phyloP scores from a whole-genome alignment of 2,888 invertebrate species.

The Aquatica leii region DNA sequence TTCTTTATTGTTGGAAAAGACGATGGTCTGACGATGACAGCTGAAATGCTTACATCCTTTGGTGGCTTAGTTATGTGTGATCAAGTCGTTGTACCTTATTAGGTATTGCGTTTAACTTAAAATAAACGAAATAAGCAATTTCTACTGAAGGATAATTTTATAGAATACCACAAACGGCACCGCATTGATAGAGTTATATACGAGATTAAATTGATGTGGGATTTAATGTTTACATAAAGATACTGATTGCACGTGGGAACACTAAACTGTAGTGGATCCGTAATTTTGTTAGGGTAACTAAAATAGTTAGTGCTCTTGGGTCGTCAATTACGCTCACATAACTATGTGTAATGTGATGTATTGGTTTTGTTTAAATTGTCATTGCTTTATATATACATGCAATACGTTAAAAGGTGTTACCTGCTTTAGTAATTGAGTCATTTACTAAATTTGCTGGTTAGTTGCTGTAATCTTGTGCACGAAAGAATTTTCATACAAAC shows the following conservation, averaged over 20 bases:
- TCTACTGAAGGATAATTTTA: not conserved
- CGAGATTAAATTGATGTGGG: constrained; percentile 11
- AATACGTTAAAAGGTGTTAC: too few species aligned
- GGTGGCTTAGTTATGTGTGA: too few species aligned
- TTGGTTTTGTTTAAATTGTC: constrained; percentile 4
- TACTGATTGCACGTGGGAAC: constrained; percentile 8
- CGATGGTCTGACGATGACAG: too few species aligned
- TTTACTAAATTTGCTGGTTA: too few species aligned
- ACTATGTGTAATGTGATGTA: not conserved
- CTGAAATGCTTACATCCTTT: too few species aligned
- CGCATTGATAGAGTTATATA: not conserved
- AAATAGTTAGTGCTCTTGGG: not conserved
- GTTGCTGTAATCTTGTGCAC: too few species aligned
- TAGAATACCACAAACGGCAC: not conserved
- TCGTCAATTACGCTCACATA: not conserved
- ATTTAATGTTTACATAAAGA: constrained; percentile 11
- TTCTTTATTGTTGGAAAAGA: too few species aligned
- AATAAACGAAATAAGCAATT: constrained; percentile 24
- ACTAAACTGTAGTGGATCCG: constrained; percentile 1
- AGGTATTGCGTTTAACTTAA: too few species aligned
- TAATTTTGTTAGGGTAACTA: not conserved
- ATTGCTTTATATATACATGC: too few species aligned
- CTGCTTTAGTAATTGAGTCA: too few species aligned
- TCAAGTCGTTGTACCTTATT: too few species aligned
- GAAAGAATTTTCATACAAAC: too few species aligned